Conservation (phyloP, 2,113 vertebrate species). For the Cynopterus brachyotis region DNA sequence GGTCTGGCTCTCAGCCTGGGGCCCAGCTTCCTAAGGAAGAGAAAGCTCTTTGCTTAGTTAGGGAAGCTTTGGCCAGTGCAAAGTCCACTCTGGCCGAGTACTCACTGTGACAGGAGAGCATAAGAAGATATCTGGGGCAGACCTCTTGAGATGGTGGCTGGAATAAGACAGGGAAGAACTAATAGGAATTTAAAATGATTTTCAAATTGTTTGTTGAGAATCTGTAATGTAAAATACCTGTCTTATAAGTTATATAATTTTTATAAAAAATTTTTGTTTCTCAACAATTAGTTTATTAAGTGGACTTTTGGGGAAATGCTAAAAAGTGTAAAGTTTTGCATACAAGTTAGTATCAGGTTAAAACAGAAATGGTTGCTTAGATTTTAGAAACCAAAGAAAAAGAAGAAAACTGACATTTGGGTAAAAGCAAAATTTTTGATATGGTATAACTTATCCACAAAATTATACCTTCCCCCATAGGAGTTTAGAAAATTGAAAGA, state of each 20-base stretch:
- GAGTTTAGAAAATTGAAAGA: neutral
- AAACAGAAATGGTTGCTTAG: neutral
- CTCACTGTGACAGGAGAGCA: neutral
- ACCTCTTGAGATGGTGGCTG: neutral
- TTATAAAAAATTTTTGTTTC: neutral
- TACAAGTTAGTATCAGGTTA: neutral
- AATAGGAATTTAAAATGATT: neutral
- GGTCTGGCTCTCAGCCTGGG: neutral
- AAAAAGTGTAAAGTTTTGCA: neutral
- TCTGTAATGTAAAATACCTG: neutral
- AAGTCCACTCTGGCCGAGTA: neutral
- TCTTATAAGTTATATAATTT: neutral
- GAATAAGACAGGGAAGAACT: neutral
- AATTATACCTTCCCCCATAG: neutral
- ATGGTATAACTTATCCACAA: neutral
- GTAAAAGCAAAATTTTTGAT: neutral
- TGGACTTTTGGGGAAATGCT: neutral
- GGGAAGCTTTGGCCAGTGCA: no score
- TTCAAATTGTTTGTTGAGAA: neutral
- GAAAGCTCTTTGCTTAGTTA: neutral
- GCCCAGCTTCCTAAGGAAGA: neutral
- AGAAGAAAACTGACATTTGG: neutral
- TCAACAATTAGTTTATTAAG: neutral
- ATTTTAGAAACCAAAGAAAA: neutral
- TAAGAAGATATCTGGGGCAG: neutral